Base-by-base conservation (phyloP, 2,888 invertebrate genomes). In the Orchesella flavescens region DNA sequence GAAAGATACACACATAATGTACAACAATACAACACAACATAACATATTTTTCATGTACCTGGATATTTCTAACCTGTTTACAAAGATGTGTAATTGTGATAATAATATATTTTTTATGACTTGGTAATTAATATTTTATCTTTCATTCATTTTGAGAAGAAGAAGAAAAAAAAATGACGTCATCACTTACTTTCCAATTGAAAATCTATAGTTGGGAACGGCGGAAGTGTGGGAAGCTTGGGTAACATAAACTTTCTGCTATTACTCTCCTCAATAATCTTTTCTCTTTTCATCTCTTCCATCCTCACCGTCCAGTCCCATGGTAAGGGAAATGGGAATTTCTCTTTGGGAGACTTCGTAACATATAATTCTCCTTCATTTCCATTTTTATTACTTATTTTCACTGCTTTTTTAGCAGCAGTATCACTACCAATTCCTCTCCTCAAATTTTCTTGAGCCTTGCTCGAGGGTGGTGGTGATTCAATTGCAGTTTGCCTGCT, bases 301-400 rank as follows among this genome's bases (percentile, higher is more conserved):
- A 82, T 82, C 12, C 75, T 43, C n/a, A 63, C 15, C 44, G 59
- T 82, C 82, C 82, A 83, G 34, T 76, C 76, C 82, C 82, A 83
- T 66, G 82, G 82, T 49, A 83, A 34, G 55, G 82, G 82, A 71
- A 83, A 83, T 10, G 82, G 66, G 61, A 76, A 75, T 21, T 44
- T 44, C 34, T 69, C 74, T 61, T 17, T 1, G 1, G 43, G 43
- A 61, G 73, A 73, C 5, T 13, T 15, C 34, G 24, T 57, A 17
- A 44, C 7, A 46, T 4, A 2, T 34, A 44, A 43, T 44, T 66
- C 13, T 10, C 44, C 44, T 3, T 65, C 65, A 49, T 63, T n/a
- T 3, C 43, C 65, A 49, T 63, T n/a, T n/a, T 63, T 63, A 63
- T 13, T 34, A 23, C 34, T 63, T n/a, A n/a, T n/a, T 63, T 63